Evolutionary conservation across 2,888 invertebrate species (phyloP).

Genomic region (Apeira syringaria): DNA sequence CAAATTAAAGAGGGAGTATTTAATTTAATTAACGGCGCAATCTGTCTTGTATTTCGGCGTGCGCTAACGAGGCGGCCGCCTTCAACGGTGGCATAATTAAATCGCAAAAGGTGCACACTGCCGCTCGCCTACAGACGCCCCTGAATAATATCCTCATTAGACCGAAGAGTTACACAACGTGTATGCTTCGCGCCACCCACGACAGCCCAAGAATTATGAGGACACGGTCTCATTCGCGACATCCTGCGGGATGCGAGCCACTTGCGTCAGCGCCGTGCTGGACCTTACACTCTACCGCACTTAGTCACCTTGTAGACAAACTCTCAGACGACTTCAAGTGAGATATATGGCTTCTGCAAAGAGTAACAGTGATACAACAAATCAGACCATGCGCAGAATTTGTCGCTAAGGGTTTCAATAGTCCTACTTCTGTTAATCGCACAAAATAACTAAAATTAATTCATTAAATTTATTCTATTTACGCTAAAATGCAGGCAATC

Average conservation of each 20-base stretch:
- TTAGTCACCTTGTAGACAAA: conserved; percentile 61
- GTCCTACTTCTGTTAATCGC: too few relatives aligned
- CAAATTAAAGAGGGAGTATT: conserved; percentile 41
- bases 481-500: too few relatives aligned
- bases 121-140: conserved; percentile 51
- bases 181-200: conserved; percentile 65
- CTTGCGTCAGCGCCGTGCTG: conserved; percentile 68
- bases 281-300: conserved; percentile 61
- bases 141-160: conserved; percentile 77
- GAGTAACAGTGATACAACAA: conserved; percentile 31
- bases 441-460: too few relatives aligned
- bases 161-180: conserved; percentile 63
- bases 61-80: conserved; percentile 57
- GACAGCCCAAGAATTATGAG: conserved; percentile 70
- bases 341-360: conserved; percentile 52
- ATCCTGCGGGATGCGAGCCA: conserved; percentile 77
- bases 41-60: conserved; percentile 50
- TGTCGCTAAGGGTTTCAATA: too few relatives aligned
- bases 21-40: conserved; percentile 52
- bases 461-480: too few relatives aligned
- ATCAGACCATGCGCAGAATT: too few relatives aligned
- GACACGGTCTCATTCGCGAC: conserved; percentile 81
- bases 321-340: conserved; percentile 64
- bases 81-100: conserved; percentile 59
- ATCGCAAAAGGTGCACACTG: conserved; percentile 48